Evolutionary conservation across 2,888 invertebrate genomes (phyloP).

Genomic region (Cryptocephalus moraei): DNA sequence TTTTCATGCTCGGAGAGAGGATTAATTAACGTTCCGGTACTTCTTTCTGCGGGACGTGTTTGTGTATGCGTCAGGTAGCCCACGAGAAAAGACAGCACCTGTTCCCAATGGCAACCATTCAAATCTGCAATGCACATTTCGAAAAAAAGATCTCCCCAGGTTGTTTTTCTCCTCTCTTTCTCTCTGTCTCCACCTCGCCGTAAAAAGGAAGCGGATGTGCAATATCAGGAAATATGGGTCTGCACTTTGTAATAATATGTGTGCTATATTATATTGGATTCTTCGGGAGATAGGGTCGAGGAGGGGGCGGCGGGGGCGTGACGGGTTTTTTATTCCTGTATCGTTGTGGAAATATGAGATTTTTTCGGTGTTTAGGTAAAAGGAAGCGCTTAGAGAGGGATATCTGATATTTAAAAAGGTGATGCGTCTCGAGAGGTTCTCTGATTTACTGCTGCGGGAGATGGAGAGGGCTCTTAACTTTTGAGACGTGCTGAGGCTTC

Average conservation of each 20-base stretch:
- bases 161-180: neutral
- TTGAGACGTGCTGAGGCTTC: too few species aligned
- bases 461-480: too few species aligned
- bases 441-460: too few species aligned
- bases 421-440: too few species aligned
- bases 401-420: too few species aligned
- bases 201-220: slow-evolving; percentile 14
- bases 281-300: slow-evolving; percentile 6
- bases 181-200: neutral
- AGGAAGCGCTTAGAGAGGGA: too few species aligned
- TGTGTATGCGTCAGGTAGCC: too few species aligned
- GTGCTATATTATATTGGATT: neutral
- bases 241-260: slow-evolving; percentile 3
- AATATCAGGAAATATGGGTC: slow-evolving; percentile 15
- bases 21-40: too few species aligned
- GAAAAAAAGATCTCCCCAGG: too few species aligned
- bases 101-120: slow-evolving; percentile 1
- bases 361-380: slow-evolving; percentile 1
- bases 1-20: too few species aligned
- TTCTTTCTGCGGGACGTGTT: too few species aligned
- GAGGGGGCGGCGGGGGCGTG: neutral
- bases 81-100: neutral
- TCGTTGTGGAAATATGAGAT: slow-evolving; percentile 6
- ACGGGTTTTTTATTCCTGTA: slow-evolving; percentile 6
- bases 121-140: slow-evolving; percentile 3